Percentiles rank a stretch among this genome's conserved stretches.
Evolutionary conservation across 30 jellyfish, hydroid and myxozoan species (phyloP).

Genomic region (Sanderia malayensis): DNA sequence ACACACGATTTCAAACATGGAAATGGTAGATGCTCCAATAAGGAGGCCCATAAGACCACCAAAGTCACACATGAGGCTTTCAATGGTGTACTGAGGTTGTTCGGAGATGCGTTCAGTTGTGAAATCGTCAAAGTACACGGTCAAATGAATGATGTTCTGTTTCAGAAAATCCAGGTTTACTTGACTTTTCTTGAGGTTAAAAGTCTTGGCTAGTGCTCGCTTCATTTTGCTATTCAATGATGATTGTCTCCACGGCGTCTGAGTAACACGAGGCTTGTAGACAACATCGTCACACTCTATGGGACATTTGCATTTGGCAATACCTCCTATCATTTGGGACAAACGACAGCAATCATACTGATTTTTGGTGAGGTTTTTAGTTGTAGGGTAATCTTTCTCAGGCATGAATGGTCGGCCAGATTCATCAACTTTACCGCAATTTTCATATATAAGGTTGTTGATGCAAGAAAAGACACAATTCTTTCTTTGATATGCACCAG

Average conservation of each 20-base stretch:
- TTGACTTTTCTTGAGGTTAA: neutral
- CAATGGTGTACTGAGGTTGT: neutral
- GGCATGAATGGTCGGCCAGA: neutral
- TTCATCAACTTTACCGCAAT: neutral
- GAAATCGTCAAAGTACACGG: neutral
- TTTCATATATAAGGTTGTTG: neutral
- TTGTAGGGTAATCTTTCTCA: neutral
- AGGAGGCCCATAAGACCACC: conserved; percentile 1
- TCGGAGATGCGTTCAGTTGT: neutral
- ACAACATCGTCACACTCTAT: neutral
- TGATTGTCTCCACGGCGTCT: neutral
- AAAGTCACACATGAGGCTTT: neutral
- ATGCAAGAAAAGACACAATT: neutral
- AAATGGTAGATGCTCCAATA: neutral
- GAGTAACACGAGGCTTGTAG: neutral
- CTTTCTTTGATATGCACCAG: neutral
- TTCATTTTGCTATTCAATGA: no score
- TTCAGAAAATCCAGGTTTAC: neutral
- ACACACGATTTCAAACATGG: neutral
- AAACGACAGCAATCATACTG: neutral
- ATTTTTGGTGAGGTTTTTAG: neutral
- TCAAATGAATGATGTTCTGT: neutral
- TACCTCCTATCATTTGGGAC: neutral
- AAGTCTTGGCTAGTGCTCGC: neutral
- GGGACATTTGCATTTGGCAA: neutral